phyloP scores from a whole-genome alignment of 2,888 invertebrate species.

The Campaea margaritaria region DNA sequence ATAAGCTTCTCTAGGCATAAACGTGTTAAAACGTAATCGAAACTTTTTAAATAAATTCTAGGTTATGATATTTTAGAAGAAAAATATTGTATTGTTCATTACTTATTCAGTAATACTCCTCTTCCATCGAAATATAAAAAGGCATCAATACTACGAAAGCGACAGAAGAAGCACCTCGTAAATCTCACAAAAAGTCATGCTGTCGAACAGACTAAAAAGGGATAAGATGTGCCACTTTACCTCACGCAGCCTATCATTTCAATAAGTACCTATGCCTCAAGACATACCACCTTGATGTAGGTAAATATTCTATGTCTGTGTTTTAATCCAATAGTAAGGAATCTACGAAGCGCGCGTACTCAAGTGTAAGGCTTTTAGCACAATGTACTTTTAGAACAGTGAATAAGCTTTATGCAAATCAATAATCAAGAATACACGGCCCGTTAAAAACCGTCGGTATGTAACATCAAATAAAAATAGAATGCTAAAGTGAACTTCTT shows the following conservation, averaged over 20 bases:
- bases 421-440: not conserved
- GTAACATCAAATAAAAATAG: too few species aligned
- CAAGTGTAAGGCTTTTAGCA: conserved; percentile 7
- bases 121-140: too few species aligned
- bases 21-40: too few species aligned
- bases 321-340: conserved; percentile 5
- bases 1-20: too few species aligned
- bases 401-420: conserved; percentile 1
- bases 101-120: too few species aligned
- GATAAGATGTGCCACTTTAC: conserved; percentile 10
- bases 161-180: too few species aligned
- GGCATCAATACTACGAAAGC: too few species aligned
- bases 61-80: too few species aligned
- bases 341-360: not conserved
- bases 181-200: not conserved
- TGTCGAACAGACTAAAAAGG: not conserved
- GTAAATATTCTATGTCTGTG: conserved; percentile 1
- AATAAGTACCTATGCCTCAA: not conserved
- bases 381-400: conserved; percentile 4
- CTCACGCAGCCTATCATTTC: not conserved
- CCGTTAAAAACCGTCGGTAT: too few species aligned
- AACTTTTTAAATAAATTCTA: too few species aligned
- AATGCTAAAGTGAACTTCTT: too few species aligned
- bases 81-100: too few species aligned
- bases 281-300: not conserved